Evolutionary conservation across 2,888 invertebrate genomes (phyloP).

Genomic region (Noctua janthe): DNA sequence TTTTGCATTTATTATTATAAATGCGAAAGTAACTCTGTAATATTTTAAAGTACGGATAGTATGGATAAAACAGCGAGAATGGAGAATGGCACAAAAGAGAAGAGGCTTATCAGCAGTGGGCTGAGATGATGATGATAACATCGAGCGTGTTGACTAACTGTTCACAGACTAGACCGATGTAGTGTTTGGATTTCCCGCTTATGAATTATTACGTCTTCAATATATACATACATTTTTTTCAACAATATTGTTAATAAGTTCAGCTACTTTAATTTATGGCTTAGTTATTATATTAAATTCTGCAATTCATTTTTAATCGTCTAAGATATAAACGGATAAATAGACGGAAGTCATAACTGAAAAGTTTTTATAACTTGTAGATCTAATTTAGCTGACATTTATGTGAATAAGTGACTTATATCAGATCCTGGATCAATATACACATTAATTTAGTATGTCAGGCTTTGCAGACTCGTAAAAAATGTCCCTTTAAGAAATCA

Average conservation of each 20-base stretch:
- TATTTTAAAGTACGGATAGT: too few species aligned
- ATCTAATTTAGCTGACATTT: neutral
- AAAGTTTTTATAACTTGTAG: neutral
- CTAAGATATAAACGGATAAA: constrained; percentile 20
- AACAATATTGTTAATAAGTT: neutral
- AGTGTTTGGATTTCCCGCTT: too few species aligned
- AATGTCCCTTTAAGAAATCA: neutral
- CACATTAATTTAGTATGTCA: neutral
- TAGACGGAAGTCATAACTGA: constrained; percentile 43
- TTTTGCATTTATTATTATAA: too few species aligned
- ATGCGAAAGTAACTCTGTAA: too few species aligned
- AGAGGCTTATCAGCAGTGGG: neutral
- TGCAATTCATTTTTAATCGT: neutral
- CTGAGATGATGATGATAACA: neutral
- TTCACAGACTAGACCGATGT: too few species aligned
- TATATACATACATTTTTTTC: neutral
- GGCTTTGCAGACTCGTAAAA: neutral
- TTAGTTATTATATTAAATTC: neutral
- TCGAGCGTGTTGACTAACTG: neutral
- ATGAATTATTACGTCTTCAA: too few species aligned
- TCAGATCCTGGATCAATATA: constrained; percentile 28
- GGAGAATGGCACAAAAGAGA: too few species aligned
- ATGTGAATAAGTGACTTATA: neutral
- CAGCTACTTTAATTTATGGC: neutral
- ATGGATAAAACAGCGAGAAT: too few species aligned